Base-by-base conservation (phyloP, 53 echinoderm and acorn worm genomes). In the Zoroaster sp. region DNA sequence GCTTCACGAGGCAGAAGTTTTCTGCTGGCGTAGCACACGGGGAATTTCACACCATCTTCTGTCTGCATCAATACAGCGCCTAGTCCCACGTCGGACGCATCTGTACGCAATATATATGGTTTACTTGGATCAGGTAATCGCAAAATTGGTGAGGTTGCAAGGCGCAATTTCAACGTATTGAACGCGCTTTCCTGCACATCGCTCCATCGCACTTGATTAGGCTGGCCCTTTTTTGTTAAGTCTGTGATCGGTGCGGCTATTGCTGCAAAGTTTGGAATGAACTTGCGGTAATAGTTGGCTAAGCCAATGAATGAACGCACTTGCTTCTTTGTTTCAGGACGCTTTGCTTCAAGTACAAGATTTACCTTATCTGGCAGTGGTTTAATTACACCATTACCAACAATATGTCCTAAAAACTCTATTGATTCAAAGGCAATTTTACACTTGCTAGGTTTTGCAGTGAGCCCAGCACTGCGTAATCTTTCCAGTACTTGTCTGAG, bases 361-460 rank as follows among this genome's bases (percentile, higher is more conserved):
- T 73, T 40, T 8, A 93, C 34, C 12, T 90, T 87, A 2, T 80
- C 87, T 53, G 90, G 87, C 0, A 63, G 38, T 5, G 90, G 93
- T 47, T 69, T 69, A 6, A 88, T 41, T 4, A 34, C 39, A 0
- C 93, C 93, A 4, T 88, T 38, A 0, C 93, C 90, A 21, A 91
- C 82, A 39, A 44, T 93, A 88, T 5, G n/a, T 90, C 93, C 18
- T 87, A 37, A 67, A 93, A 91, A n/a, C 30, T 93, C 90, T 33
- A 93, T 13, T 3, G 88, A 66, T 32, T 45, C 23, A 75, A 80
- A 93, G 18, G 90, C 88, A 5, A 91, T 34, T 17, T 46, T 69
- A 59, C 93, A 93, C 36, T 91, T 93, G 11, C 81, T 77, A 2
- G 93, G 91, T 34, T 87, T 78, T n/a, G 91, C 93, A 15, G 90